These are phyloP conservation scores for Rousettus leschenaultii DNA, from an alignment of 2,113 vertebrate species.

Conservation along the genomic window DNA sequence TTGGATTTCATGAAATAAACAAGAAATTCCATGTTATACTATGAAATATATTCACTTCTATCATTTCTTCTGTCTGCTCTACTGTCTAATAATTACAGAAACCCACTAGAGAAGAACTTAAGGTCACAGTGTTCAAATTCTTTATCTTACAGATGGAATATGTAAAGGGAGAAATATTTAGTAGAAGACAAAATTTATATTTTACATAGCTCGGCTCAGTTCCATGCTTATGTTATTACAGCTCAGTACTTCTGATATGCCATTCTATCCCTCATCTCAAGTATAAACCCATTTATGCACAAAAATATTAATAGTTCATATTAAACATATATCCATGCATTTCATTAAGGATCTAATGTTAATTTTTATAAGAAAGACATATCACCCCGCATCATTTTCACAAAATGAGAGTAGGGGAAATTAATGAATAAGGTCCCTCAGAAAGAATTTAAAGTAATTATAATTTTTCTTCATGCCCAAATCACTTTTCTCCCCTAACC, in stretches of 20 bases:
- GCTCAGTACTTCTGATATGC: not conserved
- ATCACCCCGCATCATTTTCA: not conserved
- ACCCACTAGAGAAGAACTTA: not conserved
- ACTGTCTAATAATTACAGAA: not conserved
- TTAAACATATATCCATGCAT: not conserved
- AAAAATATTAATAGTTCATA: not conserved
- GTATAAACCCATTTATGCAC: not conserved
- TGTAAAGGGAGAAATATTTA: not conserved
- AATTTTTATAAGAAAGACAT: not conserved
- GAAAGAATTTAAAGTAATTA: not conserved
- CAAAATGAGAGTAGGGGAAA: not conserved
- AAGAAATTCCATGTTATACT: not conserved
- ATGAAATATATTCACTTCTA: not conserved
- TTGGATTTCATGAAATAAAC: not conserved
- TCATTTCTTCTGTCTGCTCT: not conserved
- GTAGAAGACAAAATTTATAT: not conserved
- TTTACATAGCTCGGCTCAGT: not conserved
- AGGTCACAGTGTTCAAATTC: not conserved
- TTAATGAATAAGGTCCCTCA: not conserved
- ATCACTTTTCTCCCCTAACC: not conserved
- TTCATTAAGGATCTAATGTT: not conserved
- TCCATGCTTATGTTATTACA: not conserved
- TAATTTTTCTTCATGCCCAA: not conserved
- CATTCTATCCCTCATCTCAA: not conserved
- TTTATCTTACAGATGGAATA: not conserved